phyloP scores from a whole-genome alignment of 1,140 invertebrate species.

The Matsumurasca onukii region DNA sequence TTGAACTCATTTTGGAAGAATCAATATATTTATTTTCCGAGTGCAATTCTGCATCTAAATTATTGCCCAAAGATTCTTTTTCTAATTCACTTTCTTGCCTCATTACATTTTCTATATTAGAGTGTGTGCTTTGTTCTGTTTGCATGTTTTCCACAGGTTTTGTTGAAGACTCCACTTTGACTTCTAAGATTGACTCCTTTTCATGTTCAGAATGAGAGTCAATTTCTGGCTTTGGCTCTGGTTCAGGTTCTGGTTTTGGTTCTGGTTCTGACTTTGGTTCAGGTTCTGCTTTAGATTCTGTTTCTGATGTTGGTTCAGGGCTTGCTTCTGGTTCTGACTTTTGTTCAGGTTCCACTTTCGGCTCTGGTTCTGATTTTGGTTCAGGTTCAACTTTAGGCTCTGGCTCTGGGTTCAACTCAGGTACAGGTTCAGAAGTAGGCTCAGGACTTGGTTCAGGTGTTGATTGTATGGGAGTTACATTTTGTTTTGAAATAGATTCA shows the following conservation, averaged over 20 bases:
- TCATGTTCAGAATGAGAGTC: no score
- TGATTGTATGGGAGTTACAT: not conserved
- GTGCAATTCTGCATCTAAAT: no score
- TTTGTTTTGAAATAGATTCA: not conserved
- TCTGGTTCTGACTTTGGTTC: slow-evolving; percentile 35
- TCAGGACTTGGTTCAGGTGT: slow-evolving; percentile 18
- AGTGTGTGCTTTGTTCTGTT: no score
- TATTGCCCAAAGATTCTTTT: no score
- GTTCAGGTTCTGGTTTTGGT: slow-evolving; percentile 32
- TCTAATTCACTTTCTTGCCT: no score
- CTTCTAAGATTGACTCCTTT: no score
- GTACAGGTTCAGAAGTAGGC: slow-evolving; percentile 34
- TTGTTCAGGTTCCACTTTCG: slow-evolving; percentile 27
- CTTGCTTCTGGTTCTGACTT: slow-evolving; percentile 42
- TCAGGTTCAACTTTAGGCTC: slow-evolving; percentile 27
- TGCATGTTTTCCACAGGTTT: no score
- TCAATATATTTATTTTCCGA: no score
- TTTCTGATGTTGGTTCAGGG: slow-evolving; percentile 40
- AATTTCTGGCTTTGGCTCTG: slow-evolving; percentile 42
- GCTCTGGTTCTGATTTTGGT: slow-evolving; percentile 20
- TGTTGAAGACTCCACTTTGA: no score
- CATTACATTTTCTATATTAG: no score
- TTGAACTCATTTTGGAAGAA: no score
- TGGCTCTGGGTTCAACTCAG: slow-evolving; percentile 43
- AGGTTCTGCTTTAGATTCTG: slow-evolving; percentile 36